Evolutionary conservation across 2,888 invertebrate species (phyloP).

Genomic region (Osmoderma eremita): DNA sequence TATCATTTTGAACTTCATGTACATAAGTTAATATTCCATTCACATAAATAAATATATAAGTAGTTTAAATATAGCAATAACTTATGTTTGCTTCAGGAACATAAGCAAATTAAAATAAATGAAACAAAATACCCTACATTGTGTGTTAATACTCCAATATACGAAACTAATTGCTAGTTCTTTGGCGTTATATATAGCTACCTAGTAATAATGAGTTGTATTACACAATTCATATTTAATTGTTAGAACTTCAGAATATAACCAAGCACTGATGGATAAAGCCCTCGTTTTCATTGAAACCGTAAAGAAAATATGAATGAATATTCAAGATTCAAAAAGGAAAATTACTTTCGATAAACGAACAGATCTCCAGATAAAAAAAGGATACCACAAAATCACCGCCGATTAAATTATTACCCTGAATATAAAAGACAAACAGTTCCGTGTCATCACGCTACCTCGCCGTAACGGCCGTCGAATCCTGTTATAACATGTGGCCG

Average conservation of each 20-base stretch:
- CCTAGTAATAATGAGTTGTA: slow-evolving; percentile 5
- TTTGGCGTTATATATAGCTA: neutral
- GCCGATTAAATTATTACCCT: slow-evolving; percentile 25
- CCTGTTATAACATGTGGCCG: slow-evolving; percentile 57
- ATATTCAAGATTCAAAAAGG: slow-evolving; percentile 11
- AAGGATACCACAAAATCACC: neutral
- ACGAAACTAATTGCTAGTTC: too few relatives aligned
- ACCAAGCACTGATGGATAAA: slow-evolving; percentile 20
- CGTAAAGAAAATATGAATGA: slow-evolving; percentile 1
- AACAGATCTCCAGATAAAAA: slow-evolving; percentile 4
- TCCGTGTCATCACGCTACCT: slow-evolving; percentile 34
- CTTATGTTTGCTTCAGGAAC: too few relatives aligned
- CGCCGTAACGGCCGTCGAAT: slow-evolving; percentile 15
- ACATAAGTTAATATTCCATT: too few relatives aligned
- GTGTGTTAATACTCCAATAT: too few relatives aligned
- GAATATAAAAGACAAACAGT: slow-evolving; percentile 29
- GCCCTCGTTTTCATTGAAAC: neutral
- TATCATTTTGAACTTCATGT: too few relatives aligned
- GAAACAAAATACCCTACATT: too few relatives aligned
- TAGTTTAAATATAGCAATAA: too few relatives aligned
- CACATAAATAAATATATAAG: too few relatives aligned
- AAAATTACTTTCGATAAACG: neutral
- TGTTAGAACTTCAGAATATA: slow-evolving; percentile 7
- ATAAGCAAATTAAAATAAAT: too few relatives aligned
- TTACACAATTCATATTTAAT: slow-evolving; percentile 25